Evolutionary conservation across 2,888 invertebrate genomes (phyloP).

Genomic region (Euspilapteryx auroguttella): DNA sequence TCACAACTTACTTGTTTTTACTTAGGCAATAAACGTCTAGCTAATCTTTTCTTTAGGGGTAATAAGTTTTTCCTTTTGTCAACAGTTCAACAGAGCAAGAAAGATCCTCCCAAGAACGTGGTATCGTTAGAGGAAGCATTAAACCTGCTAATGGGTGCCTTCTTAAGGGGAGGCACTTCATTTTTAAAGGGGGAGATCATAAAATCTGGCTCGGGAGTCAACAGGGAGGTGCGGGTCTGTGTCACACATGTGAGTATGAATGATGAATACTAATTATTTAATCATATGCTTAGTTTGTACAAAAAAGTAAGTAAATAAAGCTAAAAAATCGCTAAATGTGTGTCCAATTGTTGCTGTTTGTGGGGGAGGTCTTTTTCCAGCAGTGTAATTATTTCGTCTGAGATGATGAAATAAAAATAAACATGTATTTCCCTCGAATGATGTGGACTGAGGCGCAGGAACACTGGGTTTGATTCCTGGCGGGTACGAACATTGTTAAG

Average conservation of each 20-base stretch:
- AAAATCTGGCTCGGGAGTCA: slow-evolving; percentile 90
- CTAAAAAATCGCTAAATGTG: too few relatives aligned
- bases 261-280: not conserved
- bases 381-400: too few relatives aligned
- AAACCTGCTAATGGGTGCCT: slow-evolving; percentile 89
- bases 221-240: slow-evolving; percentile 94
- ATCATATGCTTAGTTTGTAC: not conserved
- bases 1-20: too few relatives aligned
- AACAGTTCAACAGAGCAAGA: slow-evolving; percentile 64
- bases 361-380: too few relatives aligned
- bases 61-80: slow-evolving; percentile 8
- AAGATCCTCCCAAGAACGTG: slow-evolving; percentile 63
- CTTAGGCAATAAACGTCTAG: too few relatives aligned
- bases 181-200: slow-evolving; percentile 96
- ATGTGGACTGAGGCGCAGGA: too few relatives aligned
- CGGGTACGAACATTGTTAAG: too few relatives aligned
- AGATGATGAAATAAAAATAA: too few relatives aligned
- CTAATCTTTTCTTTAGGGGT: too few relatives aligned
- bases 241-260: slow-evolving; percentile 86
- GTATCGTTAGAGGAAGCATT: slow-evolving; percentile 90
- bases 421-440: too few relatives aligned
- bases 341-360: too few relatives aligned
- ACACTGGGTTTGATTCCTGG: too few relatives aligned
- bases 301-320: not conserved
- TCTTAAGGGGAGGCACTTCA: slow-evolving; percentile 90